These are phyloP conservation scores for Anthopleura sola DNA, from an alignment of 64 coral and sea anemone genomes.

Conservation along the genomic window DNA sequence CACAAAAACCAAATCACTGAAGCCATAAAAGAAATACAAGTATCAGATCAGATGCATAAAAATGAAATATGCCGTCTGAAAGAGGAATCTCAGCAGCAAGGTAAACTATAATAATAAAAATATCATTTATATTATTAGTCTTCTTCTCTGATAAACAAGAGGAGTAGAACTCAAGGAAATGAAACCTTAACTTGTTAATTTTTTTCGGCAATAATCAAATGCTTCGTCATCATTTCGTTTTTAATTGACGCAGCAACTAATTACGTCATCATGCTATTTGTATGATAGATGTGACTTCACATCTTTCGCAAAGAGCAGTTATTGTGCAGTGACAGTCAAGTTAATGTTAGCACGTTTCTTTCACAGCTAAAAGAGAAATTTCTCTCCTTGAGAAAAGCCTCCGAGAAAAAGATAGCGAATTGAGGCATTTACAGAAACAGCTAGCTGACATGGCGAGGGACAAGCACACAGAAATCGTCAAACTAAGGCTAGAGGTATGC, in stretches of 20 bases:
- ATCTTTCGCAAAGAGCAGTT: not conserved
- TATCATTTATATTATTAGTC: no score
- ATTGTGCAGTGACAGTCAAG: not conserved
- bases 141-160: no score
- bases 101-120: not conserved
- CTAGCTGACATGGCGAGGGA: constrained; percentile 44
- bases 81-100: constrained; percentile 29
- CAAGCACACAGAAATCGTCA: constrained; percentile 59
- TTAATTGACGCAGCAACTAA: no score
- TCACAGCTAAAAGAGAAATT: constrained; percentile 37
- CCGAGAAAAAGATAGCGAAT: constrained; percentile 41
- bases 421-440: constrained; percentile 37
- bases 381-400: constrained; percentile 38
- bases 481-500: constrained; percentile 42
- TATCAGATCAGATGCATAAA: constrained; percentile 31
- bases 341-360: not conserved
- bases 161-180: no score
- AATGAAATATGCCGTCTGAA: constrained; percentile 32
- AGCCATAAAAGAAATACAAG: constrained; percentile 36
- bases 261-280: no score
- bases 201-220: no score
- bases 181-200: no score
- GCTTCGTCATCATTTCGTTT: no score
- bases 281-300: not conserved
- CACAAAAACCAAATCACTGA: constrained; percentile 51